Evolutionary conservation across 2,888 invertebrate genomes (phyloP).

Genomic region (Lacanobia oleracea): DNA sequence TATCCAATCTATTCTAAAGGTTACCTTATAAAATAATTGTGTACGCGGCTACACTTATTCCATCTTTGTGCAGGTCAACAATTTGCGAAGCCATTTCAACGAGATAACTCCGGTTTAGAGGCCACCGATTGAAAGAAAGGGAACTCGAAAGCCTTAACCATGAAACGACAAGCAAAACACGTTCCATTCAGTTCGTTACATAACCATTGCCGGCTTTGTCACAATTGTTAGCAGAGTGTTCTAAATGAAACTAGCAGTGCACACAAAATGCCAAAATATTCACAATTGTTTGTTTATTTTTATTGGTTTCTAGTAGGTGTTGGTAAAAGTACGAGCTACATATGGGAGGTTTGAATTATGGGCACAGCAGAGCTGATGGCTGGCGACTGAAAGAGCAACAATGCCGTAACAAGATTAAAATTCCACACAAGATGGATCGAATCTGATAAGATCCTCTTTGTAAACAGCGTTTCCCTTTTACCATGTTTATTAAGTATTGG

Average conservation of each 20-base stretch:
- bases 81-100: slow-evolving; percentile 18
- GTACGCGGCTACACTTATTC: background rate
- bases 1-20: background rate
- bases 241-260: background rate
- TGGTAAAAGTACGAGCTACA: slow-evolving; percentile 44
- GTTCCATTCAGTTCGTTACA: background rate
- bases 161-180: background rate
- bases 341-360: slow-evolving; percentile 65
- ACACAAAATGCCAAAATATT: background rate
- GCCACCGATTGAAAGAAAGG: slow-evolving; percentile 49
- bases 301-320: slow-evolving; percentile 16
- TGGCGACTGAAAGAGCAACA: slow-evolving; percentile 56
- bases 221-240: accelerated
- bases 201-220: slow-evolving; percentile 19
- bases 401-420: slow-evolving; percentile 63
- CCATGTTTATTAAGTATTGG: slow-evolving; percentile 43
- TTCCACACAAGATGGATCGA: slow-evolving; percentile 63
- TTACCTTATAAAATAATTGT: background rate
- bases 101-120: slow-evolving; percentile 28
- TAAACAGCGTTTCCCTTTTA: slow-evolving; percentile 59
- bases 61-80: background rate
- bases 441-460: slow-evolving; percentile 55
- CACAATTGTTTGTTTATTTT: slow-evolving; percentile 5
- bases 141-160: slow-evolving; percentile 27
- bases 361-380: slow-evolving; percentile 54